These are phyloP conservation scores for Anoplolepis gracilipes DNA, from an alignment of 1,140 invertebrate species.

Conservation along the genomic window DNA sequence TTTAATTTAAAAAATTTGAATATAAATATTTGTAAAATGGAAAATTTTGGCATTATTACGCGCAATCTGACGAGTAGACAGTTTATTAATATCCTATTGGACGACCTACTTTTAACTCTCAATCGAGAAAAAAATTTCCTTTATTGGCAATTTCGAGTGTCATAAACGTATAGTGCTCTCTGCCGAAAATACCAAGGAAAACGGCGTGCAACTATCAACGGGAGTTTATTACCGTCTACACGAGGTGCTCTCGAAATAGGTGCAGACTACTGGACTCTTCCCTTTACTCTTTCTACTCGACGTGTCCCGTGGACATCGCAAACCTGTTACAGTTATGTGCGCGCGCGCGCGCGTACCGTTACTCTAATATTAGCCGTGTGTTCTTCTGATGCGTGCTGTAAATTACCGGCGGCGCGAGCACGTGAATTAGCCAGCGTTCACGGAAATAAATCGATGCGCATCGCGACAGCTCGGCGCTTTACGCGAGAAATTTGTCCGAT, in stretches of 20 bases:
- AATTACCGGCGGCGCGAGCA: slow-evolving; percentile 38
- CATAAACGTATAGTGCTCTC: slow-evolving; percentile 26
- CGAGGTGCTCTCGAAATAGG: slow-evolving; percentile 62
- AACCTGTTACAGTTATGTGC: slow-evolving; percentile 59
- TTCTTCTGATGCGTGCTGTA: slow-evolving; percentile 14
- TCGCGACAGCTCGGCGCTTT: slow-evolving; percentile 53
- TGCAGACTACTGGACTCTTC: slow-evolving; percentile 59
- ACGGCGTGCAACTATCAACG: slow-evolving; percentile 66
- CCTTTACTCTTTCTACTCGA: slow-evolving; percentile 42
- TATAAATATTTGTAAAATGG: not conserved
- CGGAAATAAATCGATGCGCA: slow-evolving; percentile 56
- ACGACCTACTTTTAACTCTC: not conserved
- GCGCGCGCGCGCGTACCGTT: slow-evolving; percentile 28
- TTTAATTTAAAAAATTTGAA: not conserved
- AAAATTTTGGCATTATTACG: not conserved
- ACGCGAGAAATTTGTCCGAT: slow-evolving; percentile 41
- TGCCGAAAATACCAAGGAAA: slow-evolving; percentile 9
- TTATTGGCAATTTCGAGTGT: slow-evolving; percentile 27
- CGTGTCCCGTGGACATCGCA: slow-evolving; percentile 57
- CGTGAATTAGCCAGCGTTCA: slow-evolving; percentile 46
- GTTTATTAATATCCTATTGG: not conserved
- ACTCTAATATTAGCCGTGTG: slow-evolving; percentile 55
- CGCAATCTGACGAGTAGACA: not conserved
- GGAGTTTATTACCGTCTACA: slow-evolving; percentile 65
- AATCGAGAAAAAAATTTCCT: not conserved